Evolutionary conservation across 1,140 invertebrate species (phyloP).

Genomic region (Campoletis sonorensis): DNA sequence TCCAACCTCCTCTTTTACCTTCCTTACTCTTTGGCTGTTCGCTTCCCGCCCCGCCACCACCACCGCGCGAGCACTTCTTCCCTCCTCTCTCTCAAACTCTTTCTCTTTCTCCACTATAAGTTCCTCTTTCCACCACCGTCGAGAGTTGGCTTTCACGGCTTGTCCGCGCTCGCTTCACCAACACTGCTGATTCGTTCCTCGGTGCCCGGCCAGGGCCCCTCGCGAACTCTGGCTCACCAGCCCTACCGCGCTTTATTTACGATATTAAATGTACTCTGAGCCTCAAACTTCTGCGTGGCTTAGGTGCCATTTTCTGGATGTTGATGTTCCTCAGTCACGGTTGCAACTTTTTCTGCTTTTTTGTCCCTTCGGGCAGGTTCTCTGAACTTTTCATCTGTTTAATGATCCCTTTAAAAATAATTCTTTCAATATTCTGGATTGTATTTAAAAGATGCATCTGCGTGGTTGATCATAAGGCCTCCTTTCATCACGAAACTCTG

Average conservation of each 20-base stretch:
- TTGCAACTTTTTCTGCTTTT: too few relatives aligned
- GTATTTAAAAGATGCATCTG: background rate
- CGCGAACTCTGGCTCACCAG: background rate
- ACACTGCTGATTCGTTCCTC: background rate
- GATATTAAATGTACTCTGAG: too few relatives aligned
- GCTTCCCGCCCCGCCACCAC: background rate
- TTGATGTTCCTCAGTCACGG: too few relatives aligned
- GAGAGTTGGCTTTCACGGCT: slow-evolving; percentile 9
- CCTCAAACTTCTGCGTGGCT: too few relatives aligned
- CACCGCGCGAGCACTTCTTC: background rate
- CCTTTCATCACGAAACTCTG: background rate
- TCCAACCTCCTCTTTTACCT: background rate
- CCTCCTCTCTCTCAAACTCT: background rate
- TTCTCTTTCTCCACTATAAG: background rate
- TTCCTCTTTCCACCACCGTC: background rate
- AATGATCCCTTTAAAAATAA: too few relatives aligned
- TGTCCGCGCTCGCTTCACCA: slow-evolving; percentile 5
- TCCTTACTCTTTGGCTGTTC: background rate
- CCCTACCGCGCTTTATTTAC: too few relatives aligned
- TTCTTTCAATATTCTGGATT: background rate
- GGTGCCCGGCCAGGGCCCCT: background rate
- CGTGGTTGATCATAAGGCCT: background rate
- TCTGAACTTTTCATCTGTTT: too few relatives aligned
- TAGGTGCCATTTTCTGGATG: too few relatives aligned
- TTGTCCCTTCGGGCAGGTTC: too few relatives aligned